A percentile compares a stretch with the other conserved stretches of the same genome.
These are phyloP conservation scores for Megaustenia siamemsis DNA, from an alignment of 2,888 invertebrate genomes.

Conservation along the genomic window DNA sequence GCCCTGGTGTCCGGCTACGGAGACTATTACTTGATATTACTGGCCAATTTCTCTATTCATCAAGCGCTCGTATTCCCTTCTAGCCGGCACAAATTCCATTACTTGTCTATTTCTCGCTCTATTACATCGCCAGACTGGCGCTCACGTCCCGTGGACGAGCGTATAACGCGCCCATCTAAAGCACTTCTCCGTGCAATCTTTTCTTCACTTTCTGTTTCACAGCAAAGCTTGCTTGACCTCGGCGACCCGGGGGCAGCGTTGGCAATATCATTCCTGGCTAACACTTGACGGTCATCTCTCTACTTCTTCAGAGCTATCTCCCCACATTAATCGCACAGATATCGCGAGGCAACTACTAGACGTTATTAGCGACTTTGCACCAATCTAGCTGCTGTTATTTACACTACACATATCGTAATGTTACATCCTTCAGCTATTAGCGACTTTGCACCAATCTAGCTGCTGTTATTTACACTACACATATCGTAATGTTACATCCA, in stretches of 20 bases:
- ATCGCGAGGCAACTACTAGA: no score
- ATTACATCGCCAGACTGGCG: constrained; percentile 52
- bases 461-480: no score
- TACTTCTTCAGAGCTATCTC: not conserved
- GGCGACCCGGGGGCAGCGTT: not conserved
- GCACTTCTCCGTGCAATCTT: constrained; percentile 5
- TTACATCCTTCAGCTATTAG: no score
- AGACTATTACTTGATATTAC: constrained; percentile 55
- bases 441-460: no score
- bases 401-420: no score
- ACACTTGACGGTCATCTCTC: not conserved
- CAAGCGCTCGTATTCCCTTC: constrained; percentile 43
- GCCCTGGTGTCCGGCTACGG: constrained; percentile 33
- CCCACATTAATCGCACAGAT: not conserved
- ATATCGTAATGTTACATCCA: no score
- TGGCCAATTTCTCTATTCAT: constrained; percentile 54
- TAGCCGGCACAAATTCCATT: constrained; percentile 58
- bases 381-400: no score
- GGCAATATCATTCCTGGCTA: not conserved
- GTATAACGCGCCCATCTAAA: constrained; percentile 54
- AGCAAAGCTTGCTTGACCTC: constrained; percentile 47
- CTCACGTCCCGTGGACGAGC: constrained; percentile 50
- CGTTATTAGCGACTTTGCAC: no score
- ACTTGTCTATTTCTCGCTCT: constrained; percentile 60
- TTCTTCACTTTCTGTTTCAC: not conserved